Base-by-base conservation (phyloP, 2,888 invertebrate species). In the Lacanobia wlatinum region DNA sequence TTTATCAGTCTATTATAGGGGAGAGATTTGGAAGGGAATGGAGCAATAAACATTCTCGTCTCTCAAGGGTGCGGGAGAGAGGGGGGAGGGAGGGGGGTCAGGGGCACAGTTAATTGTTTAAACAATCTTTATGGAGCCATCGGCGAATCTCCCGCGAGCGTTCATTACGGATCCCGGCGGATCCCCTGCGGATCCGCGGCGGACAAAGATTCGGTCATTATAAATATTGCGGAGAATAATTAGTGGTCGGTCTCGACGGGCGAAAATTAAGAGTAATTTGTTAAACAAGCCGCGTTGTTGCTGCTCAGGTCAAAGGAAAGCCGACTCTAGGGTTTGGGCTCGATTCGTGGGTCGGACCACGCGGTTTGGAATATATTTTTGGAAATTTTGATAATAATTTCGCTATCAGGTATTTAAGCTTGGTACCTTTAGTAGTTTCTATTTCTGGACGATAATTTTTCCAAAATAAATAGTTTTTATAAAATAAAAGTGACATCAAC, bases 151-250 rank as follows among this genome's bases (percentile, higher is more conserved):
- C 65, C 82, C 53, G 64, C 53, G 68, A 67, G 72, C 61, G 61
- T 65, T 70, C 53, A 76, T 80, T 70, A 78, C 43, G 70, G 34
- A 18, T 28, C 66, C 50, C 62, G 18, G 59, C 55, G 67, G 67
- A 60, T 40, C 40, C 2, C n/a, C 50, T 18, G 53, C 59, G 61
- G 48, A 48, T 46, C 62, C 38, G 48, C 38, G 59, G 8, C 61
- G 34, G 56, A 77, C 69, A 81, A 76, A 77, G 68, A 59, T 77
- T 73, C 56, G 9, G 43, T 73, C 63, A 80, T 81, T 69, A 79
- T 82, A 81, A 81, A 73, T 76, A 77, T 72, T 77, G 64, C 56
- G 50, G 48, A 62, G 66, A 80, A 66, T 80, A 80, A 79, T 70
- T 76, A 76, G 70, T 60, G 70, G 53, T 52, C 34, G 40, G 58